Evolutionary conservation across 2,888 invertebrate genomes (phyloP).

Genomic region (Tubiluchus corallicola): DNA sequence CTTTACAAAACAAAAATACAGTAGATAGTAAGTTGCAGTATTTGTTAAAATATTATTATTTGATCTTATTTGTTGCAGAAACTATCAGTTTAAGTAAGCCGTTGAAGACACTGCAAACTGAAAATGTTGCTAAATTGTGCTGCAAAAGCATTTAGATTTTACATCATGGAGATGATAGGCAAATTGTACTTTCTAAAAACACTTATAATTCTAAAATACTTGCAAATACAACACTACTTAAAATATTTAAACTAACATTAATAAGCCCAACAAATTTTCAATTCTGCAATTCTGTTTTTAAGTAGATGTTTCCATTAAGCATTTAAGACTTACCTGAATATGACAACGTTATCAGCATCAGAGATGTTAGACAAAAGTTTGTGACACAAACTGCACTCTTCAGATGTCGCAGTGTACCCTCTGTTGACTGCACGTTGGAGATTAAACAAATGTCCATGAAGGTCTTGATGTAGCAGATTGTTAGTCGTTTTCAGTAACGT

Average conservation of each 20-base stretch:
- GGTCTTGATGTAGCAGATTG: conserved; percentile 45
- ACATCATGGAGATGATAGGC: too few species aligned
- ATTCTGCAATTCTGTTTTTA: too few species aligned
- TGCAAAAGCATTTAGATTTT: too few species aligned
- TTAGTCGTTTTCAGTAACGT: conserved; percentile 47
- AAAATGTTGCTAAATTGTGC: too few species aligned
- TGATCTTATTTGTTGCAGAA: too few species aligned
- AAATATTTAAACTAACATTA: neutral
- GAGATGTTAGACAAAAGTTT: conserved; percentile 16
- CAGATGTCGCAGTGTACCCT: conserved; percentile 23
- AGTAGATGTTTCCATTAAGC: too few species aligned
- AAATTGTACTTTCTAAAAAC: too few species aligned
- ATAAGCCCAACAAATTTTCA: neutral
- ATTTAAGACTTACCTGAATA: neutral
- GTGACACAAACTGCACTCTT: conserved; percentile 24
- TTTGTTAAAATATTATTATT: too few species aligned
- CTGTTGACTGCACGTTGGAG: conserved; percentile 24
- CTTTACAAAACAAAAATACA: neutral
- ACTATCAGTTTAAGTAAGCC: too few species aligned
- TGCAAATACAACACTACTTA: too few species aligned
- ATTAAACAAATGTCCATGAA: conserved; percentile 36
- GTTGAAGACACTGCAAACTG: too few species aligned
- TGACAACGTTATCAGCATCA: neutral
- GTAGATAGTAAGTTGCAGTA: neutral
- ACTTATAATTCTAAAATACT: too few species aligned